phyloP scores from a whole-genome alignment of 2,113 vertebrate genomes.

The Mandrillus leucophaeus region DNA sequence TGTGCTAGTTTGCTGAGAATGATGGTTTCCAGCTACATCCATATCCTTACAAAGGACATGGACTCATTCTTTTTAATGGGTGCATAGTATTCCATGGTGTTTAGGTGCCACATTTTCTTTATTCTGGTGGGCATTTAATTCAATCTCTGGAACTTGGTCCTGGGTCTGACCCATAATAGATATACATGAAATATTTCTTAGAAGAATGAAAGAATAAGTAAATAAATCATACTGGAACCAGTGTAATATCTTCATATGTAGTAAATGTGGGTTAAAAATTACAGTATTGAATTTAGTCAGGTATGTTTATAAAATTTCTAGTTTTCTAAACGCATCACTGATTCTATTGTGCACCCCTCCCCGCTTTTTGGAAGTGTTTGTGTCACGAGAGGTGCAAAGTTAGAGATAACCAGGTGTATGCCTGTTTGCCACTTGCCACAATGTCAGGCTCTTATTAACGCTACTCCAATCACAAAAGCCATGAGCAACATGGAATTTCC shows the following conservation, averaged over 20 bases:
- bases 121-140: not conserved
- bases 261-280: not conserved
- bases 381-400: not conserved
- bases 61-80: too few species aligned
- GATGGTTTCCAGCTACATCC: too few species aligned
- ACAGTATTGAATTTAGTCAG: not conserved
- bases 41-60: too few species aligned
- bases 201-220: not conserved
- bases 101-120: too few species aligned
- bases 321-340: not conserved
- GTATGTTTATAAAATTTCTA: not conserved
- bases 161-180: not conserved
- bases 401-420: too few species aligned
- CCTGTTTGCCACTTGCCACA: too few species aligned
- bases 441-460: too few species aligned
- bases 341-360: not conserved
- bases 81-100: too few species aligned
- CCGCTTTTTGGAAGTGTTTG: not conserved
- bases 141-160: not conserved
- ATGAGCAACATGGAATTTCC: too few species aligned
- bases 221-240: not conserved
- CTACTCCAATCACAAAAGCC: too few species aligned
- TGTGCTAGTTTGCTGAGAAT: too few species aligned
- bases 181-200: not conserved
- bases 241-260: not conserved